Evolutionary conservation across 2,797 vertebrate genomes (phyloP), one percentile per base, ranked within the genome.

Genomic region (Leucoraja ocellata): DNA sequence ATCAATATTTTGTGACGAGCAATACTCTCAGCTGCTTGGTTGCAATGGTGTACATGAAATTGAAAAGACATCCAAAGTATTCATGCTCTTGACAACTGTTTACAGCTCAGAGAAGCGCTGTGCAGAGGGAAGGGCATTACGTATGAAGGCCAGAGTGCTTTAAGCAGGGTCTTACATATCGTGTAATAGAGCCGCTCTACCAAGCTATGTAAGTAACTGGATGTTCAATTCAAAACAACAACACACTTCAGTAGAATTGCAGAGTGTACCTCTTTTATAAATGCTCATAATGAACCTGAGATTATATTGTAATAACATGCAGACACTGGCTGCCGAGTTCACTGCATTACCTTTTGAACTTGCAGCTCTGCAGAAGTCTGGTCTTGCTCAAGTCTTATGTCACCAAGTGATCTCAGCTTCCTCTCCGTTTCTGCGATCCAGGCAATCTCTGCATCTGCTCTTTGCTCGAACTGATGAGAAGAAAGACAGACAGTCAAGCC

Each of bases 321-420:
- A 36, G 63, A 36, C 63, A 36, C 10, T 21, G 6, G 18, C 1
- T 74, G 25, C 58, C 23, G 25, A 91, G 32, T 11, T 1, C 1
- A 0, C 63, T n/a, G 21, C 36, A n/a, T 97, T 96, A 99, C 99
- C 98, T 99, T 99, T 96, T 99, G 99, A 95, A 98, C 97, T 96
- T 99, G 99, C 61, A 99, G 97, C 95, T 99, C 98, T 94, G 97
- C 96, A 25, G 95, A 94, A 93, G 98, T 98, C 97, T 99, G 98
- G 95, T 99, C 98, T 95, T 97, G 98, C 96, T 99, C 98, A 96
- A 99, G 97, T 93, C 97, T 96, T 96, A 99, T 98, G 94, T 98
- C 98, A 83, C 97, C 97, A 95, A 98, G 95, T 46, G 97, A 97
- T 95, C 96, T 96, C 94, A 99, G 94, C 96, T 98, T 99, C 95